phyloP scores from a whole-genome alignment of 1,140 invertebrate genomes.

The Xylocopa sonorina region DNA sequence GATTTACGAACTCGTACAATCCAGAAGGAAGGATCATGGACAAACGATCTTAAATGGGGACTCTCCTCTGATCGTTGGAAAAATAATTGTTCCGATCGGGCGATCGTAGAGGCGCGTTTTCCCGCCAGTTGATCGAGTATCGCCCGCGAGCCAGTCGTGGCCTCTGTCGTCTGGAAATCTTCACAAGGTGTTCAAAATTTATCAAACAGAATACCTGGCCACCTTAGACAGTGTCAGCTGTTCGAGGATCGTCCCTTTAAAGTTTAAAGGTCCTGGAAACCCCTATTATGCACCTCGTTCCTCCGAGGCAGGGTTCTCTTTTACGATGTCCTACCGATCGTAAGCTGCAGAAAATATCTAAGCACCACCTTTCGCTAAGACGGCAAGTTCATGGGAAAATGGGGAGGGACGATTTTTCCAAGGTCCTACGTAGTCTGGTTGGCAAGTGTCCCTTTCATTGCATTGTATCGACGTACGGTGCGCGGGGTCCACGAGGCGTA shows the following conservation, averaged over 20 bases:
- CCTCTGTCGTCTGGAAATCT: background rate
- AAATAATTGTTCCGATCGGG: background rate
- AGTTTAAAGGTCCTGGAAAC: slow-evolving; percentile 71
- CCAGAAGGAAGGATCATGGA: background rate
- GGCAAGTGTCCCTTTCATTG: slow-evolving; percentile 26
- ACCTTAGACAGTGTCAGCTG: slow-evolving; percentile 64
- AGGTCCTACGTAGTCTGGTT: background rate
- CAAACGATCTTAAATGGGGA: background rate
- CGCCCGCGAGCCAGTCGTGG: background rate
- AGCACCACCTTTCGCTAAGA: slow-evolving; percentile 4
- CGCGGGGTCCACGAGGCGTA: background rate
- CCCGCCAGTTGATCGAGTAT: background rate
- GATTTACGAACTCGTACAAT: background rate
- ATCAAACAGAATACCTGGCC: slow-evolving; percentile 32
- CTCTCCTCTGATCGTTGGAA: background rate
- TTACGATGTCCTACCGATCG: slow-evolving; percentile 20
- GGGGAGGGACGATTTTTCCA: background rate
- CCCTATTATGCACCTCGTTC: slow-evolving; percentile 56
- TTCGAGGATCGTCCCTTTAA: slow-evolving; percentile 68
- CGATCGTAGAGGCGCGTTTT: background rate
- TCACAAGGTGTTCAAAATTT: slow-evolving; percentile 35
- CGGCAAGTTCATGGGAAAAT: slow-evolving; percentile 41
- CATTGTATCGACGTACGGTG: background rate
- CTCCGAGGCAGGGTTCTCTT: slow-evolving; percentile 29
- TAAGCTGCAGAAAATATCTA: slow-evolving; percentile 37